Percentiles rank a stretch among this genome's conserved stretches.
Conservation (phyloP, 2,888 invertebrate species). For the Caenorhabditis sinica region DNA sequence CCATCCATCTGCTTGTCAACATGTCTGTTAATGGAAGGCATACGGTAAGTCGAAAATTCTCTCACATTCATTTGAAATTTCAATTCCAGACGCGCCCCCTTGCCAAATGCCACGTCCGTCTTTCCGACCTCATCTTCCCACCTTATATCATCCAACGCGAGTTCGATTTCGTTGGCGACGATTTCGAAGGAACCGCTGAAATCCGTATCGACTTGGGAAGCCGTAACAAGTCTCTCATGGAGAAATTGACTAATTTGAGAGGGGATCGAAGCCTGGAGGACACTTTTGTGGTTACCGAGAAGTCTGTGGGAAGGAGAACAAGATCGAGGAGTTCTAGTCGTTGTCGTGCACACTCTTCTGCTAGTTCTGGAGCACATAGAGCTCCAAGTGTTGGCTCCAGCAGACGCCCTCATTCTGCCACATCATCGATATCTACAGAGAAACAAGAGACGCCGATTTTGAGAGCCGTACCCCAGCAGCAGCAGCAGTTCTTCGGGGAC, state of each 20-base stretch:
- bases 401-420: slow-evolving; percentile 28
- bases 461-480: no score
- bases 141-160: slow-evolving; percentile 71
- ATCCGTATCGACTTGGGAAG: slow-evolving; percentile 70
- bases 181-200: slow-evolving; percentile 67
- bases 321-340: slow-evolving; percentile 66
- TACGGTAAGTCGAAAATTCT: slow-evolving; percentile 25
- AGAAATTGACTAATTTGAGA: slow-evolving; percentile 63
- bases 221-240: slow-evolving; percentile 60
- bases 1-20: slow-evolving; percentile 51
- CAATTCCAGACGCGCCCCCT: slow-evolving; percentile 66
- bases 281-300: slow-evolving; percentile 58
- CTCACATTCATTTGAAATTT: not conserved
- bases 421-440: not conserved
- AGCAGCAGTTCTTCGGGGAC: not conserved
- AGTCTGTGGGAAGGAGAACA: slow-evolving; percentile 38
- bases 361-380: not conserved
- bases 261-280: slow-evolving; percentile 46
- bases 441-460: not conserved
- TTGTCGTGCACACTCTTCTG: slow-evolving; percentile 52
- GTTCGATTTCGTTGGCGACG: slow-evolving; percentile 66
- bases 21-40: slow-evolving; percentile 44
- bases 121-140: slow-evolving; percentile 66
- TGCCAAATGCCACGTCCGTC: slow-evolving; percentile 64
- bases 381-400: slow-evolving; percentile 2